Percentiles rank a stretch among this genome's conserved stretches.
These are phyloP conservation scores for Sebastes reedi DNA, from an alignment of 2,797 vertebrate genomes.

Conservation along the genomic window DNA sequence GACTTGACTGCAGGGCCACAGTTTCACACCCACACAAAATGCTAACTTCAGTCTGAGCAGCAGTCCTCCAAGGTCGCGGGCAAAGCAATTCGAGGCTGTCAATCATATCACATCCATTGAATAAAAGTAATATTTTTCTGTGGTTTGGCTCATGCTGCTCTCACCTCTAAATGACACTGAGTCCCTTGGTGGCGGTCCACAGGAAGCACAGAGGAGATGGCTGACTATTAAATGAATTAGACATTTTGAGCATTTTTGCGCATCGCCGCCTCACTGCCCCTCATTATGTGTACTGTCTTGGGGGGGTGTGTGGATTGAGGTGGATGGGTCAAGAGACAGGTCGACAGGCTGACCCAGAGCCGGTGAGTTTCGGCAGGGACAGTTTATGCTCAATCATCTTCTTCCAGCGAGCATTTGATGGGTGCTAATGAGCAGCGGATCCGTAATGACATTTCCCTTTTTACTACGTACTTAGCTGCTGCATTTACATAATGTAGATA, in stretches of 20 bases:
- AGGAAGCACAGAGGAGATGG: constrained; percentile 21
- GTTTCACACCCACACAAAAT: constrained; percentile 47
- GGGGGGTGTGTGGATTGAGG: not conserved
- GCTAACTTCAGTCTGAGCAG: constrained; percentile 30
- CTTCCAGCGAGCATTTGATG: constrained; percentile 2
- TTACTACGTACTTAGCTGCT: not conserved
- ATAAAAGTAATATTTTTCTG: constrained; percentile 69
- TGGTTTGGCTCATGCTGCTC: constrained; percentile 47
- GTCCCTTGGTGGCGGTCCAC: constrained; percentile 45
- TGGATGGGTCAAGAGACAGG: not conserved
- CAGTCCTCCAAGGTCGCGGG: constrained; percentile 59
- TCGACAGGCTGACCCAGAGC: not conserved
- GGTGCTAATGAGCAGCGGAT: not conserved
- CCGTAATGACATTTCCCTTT: not conserved
- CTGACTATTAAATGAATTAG: constrained; percentile 46
- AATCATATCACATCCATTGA: constrained; percentile 60
- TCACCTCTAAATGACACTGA: constrained; percentile 74
- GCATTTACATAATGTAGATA: constrained; percentile 14
- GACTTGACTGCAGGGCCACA: constrained; percentile 19
- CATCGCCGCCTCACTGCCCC: constrained; percentile 26
- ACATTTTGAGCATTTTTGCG: constrained; percentile 37
- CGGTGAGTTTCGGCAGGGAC: not conserved
- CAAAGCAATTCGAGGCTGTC: constrained; percentile 65
- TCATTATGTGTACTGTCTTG: constrained; percentile 17
- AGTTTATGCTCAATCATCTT: constrained; percentile 1